Evolutionary conservation across 2,888 invertebrate genomes (phyloP), one percentile per base, ranked within the genome.

Genomic region (Quadroppia sp.): DNA sequence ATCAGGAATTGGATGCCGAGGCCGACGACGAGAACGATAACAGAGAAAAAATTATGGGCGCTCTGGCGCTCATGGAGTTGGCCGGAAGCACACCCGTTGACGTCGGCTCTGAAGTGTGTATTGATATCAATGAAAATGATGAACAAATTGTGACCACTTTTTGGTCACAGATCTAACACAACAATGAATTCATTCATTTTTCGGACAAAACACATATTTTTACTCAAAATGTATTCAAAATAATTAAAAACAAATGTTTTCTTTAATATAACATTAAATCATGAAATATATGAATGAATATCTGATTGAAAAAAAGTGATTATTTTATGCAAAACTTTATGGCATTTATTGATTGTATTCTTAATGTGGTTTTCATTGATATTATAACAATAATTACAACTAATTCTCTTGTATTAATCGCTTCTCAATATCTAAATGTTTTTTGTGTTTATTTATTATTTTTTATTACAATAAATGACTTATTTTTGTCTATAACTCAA

Each of bases 31-130:
- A 69, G 25, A 56, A 23, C n/a, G 48, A 71, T 73, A 82, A 83
- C 56, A 83, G 82, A 78, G 82, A 84, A 50, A 83, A 87, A 78
- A 86, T 87, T 84, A 82, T 87, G 77, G 87, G 87, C 28, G 87
- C 87, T 50, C 83, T 87, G 80, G 87, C 87, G 50, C 81, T 87
- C 25, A 87, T 87, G 81, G 86, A 87, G 80, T 80, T 87, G 59
- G 86, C 87, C 11, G 67, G 67, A 2, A 40, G 40, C 40, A 42
- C 67, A n/a, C 67, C 67, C 40, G 30, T 67, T 20, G 67, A 67
- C 20, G 30, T 67, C 13, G 67, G 40, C 4, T 67, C 67, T 15
- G 40, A 67, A 4, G 67, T 67, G 23, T 32, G 67, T 40, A 20
- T 67, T 20, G 40, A 20, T 11, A 20, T 20, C 67, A 67, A 67